These are phyloP conservation scores for Tragelaphus scriptus DNA, from an alignment of 2,113 vertebrate genomes.

Conservation along the genomic window DNA sequence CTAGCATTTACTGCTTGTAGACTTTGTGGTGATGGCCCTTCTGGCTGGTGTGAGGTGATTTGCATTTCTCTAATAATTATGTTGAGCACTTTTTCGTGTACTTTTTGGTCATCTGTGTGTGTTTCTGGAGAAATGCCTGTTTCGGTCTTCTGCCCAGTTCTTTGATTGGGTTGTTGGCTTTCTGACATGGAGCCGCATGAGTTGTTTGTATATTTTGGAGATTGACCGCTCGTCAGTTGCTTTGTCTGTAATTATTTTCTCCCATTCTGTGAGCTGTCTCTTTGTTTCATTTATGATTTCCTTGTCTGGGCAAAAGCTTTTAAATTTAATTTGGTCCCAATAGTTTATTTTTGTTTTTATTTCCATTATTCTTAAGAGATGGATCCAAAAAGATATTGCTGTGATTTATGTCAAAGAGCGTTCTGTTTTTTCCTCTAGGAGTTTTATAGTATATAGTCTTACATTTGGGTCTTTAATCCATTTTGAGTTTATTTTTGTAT, in stretches of 20 bases:
- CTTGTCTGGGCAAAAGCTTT: neutral
- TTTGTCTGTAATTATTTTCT: neutral
- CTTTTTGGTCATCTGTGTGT: neutral
- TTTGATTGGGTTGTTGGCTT: neutral
- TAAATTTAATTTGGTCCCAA: neutral
- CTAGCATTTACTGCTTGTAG: neutral
- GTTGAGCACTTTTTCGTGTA: neutral
- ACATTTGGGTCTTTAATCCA: neutral
- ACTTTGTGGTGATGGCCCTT: neutral
- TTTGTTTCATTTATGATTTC: neutral
- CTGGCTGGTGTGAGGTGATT: neutral
- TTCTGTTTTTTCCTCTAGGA: neutral
- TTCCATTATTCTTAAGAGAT: neutral
- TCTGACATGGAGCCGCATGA: too few species aligned
- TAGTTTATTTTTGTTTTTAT: neutral
- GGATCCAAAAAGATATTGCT: neutral
- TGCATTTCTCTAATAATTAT: neutral
- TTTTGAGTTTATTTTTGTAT: neutral
- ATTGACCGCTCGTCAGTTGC: neutral
- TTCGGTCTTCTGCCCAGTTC: neutral
- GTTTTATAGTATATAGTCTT: neutral
- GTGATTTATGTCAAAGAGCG: neutral
- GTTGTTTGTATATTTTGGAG: neutral
- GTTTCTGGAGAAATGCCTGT: neutral
- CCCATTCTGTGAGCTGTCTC: neutral